phyloP scores from a whole-genome alignment of 2,113 vertebrate species.

The Chloropsis cyanopogon region DNA sequence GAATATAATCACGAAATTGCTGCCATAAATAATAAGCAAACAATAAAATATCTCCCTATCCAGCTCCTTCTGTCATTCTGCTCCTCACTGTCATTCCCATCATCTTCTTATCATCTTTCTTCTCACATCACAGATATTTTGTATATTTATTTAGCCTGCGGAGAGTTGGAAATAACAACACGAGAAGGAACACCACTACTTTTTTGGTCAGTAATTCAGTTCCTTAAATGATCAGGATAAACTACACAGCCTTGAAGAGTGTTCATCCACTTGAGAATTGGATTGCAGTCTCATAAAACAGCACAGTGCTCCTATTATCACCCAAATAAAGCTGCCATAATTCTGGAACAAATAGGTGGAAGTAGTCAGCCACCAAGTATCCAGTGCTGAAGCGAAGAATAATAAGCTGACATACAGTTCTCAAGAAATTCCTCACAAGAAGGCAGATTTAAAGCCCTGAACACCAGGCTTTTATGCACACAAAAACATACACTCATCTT shows the following conservation, averaged over 20 bases:
- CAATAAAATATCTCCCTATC: neutral
- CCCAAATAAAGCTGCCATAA: conserved; percentile 58
- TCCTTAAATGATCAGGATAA: conserved; percentile 44
- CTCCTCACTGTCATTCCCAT: neutral
- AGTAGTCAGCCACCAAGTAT: conserved; percentile 2
- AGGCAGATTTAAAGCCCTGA: conserved; percentile 41
- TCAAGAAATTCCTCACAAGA: conserved; percentile 11
- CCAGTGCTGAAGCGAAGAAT: neutral
- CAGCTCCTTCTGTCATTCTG: neutral
- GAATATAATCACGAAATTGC: neutral
- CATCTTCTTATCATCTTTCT: neutral
- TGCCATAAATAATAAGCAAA: neutral
- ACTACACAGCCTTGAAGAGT: neutral
- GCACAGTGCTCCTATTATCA: conserved; percentile 31
- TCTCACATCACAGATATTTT: neutral
- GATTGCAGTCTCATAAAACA: conserved; percentile 61
- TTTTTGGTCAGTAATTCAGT: conserved; percentile 49
- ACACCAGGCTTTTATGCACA: conserved; percentile 2
- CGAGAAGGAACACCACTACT: neutral
- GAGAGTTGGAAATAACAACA: neutral
- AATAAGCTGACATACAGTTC: conserved; percentile 3
- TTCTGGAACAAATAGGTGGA: conserved; percentile 59
- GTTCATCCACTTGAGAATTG: conserved; percentile 41
- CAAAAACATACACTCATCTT: conserved; percentile 25
- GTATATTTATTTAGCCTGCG: neutral